Evolutionary conservation across 1,140 invertebrate genomes (phyloP).

Genomic region (Oreohelix idahoensis): DNA sequence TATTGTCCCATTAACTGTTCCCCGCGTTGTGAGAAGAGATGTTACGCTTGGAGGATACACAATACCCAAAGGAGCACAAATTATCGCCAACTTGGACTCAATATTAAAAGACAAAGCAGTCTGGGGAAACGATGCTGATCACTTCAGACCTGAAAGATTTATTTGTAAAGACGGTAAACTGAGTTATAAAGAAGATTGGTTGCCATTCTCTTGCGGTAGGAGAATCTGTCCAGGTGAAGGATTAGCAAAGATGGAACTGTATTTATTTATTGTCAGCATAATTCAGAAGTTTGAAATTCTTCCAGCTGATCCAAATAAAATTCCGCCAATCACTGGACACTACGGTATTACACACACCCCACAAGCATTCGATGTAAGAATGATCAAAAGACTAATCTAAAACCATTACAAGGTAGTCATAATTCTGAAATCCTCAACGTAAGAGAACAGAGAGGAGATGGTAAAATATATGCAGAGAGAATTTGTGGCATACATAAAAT

Average conservation of each 20-base stretch:
- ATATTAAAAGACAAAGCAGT: slow-evolving; percentile 62
- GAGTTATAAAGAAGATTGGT: slow-evolving; percentile 1
- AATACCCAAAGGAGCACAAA: slow-evolving; percentile 63
- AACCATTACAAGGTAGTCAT: too few species aligned
- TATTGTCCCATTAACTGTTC: slow-evolving; percentile 64
- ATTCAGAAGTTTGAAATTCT: slow-evolving; percentile 67
- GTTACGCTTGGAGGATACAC: slow-evolving; percentile 58
- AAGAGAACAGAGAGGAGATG: too few species aligned
- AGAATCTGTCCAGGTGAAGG: slow-evolving; percentile 49
- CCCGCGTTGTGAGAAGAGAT: slow-evolving; percentile 58
- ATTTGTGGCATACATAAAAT: too few species aligned
- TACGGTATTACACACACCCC: too few species aligned
- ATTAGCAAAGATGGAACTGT: slow-evolving; percentile 47
- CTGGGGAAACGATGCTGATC: slow-evolving; percentile 80
- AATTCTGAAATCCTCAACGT: too few species aligned
- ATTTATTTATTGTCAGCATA: slow-evolving; percentile 44
- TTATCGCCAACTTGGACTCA: slow-evolving; percentile 65
- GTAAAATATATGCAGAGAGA: too few species aligned
- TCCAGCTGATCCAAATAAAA: slow-evolving; percentile 60
- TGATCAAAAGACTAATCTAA: too few species aligned
- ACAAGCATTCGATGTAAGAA: too few species aligned
- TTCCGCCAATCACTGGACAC: too few species aligned
- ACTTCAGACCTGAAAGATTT: slow-evolving; percentile 80
- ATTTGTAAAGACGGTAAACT: slow-evolving; percentile 55
- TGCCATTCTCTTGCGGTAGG: slow-evolving; percentile 39